Evolutionary conservation across 1,140 invertebrate species (phyloP), one percentile per base, ranked within the genome.

Genomic region (Zaprionus africanus): DNA sequence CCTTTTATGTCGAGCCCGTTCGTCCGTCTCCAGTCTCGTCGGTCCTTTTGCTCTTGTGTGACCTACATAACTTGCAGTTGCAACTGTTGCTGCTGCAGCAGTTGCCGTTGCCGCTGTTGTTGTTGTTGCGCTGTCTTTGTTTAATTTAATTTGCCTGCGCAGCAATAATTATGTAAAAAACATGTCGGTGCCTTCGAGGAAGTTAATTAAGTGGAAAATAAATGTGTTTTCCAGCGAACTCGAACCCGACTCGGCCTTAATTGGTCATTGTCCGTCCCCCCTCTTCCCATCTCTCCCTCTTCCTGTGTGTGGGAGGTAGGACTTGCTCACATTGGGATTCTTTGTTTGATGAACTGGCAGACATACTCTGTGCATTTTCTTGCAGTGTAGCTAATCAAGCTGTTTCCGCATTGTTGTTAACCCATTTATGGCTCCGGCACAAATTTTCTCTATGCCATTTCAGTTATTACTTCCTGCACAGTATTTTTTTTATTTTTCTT

Each of bases 121-220:
- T 63, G 63, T 56, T 54, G 76, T 41, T 68, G n/a, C 31, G 43
- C 15, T 75, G 49, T 75, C 59, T 54, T 75, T 78, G 65, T 75
- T 78, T 77, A 67, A 67, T 58, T 77, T 77, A 73, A 73, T 72
- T 77, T 77, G 63, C 58, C 34, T 53, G 28, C 57, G 26, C 62
- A 26, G 69, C 81, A 76, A 90, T 90, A 90, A 88, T 88, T 90
- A 90, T 90, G 76, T 90, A 90, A 90, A 85, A 79, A 69, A n/a
- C 41, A 43, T 43, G n/a, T 43, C 41, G 41, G 57, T 80, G 72
- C 85, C 76, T 82, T 90, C 90, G 90, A 90, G 85, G 85, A 90
- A 90, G 85, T 90, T 90, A 90, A 90, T 90, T 90, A 90, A 90
- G 85, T 86, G 82, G 81, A 81, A 85, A 90, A 90, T 82, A 82